Conservation (phyloP, 2,797 vertebrate genomes). For the Diglossa cyanea region DNA sequence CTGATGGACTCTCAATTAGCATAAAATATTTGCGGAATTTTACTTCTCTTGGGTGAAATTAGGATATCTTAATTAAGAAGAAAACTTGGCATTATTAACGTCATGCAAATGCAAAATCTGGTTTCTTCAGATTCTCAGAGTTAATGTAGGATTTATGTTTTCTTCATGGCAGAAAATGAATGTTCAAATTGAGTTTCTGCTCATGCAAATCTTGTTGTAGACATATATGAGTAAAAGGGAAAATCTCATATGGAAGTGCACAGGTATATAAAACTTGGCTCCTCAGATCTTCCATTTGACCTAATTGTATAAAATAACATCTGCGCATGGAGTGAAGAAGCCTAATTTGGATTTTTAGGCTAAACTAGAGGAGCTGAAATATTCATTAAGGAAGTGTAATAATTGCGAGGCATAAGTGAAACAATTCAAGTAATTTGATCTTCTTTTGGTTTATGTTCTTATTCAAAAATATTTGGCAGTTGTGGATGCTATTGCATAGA, state of each 20-base stretch:
- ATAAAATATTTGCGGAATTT: neutral
- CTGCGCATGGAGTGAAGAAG: neutral
- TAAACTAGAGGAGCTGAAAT: neutral
- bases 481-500: neutral
- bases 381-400: neutral
- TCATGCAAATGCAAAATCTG: neutral
- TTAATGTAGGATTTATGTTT: neutral
- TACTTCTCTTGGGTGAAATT: neutral
- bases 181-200: neutral
- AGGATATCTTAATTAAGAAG: slow-evolving; percentile 1
- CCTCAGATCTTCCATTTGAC: neutral
- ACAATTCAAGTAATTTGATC: neutral
- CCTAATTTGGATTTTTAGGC: neutral
- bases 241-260: neutral
- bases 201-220: neutral
- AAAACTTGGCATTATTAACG: neutral
- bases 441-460: neutral
- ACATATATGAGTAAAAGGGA: neutral
- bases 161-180: neutral
- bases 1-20: slow-evolving; percentile 1
- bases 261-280: neutral
- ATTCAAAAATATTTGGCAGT: neutral
- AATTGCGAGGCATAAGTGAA: neutral
- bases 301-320: neutral
- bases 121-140: neutral